Evolutionary conservation across 30 jellyfish, hydroid and myxozoan species (phyloP), one percentile per base, ranked within the genome.

Genomic region (Pseudorhiza aurosa): DNA sequence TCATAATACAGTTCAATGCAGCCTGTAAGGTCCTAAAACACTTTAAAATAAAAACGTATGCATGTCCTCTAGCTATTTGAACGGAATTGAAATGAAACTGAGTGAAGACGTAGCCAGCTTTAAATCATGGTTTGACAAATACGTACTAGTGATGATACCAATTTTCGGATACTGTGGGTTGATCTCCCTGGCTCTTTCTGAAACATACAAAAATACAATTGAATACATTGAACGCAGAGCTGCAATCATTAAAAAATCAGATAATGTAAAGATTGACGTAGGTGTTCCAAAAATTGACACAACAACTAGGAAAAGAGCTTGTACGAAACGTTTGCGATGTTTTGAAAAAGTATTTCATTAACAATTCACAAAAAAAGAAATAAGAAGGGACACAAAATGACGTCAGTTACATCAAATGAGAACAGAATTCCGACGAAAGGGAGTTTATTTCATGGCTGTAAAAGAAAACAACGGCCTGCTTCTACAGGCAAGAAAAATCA

Each of bases 1-100:
- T 58, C 31, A 36, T 49, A 60, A 77, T 77, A 45, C 81, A 77
- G 30, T 45, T 77, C 30, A 77, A 77, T 46, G 89, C 70, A 15
- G 89, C 89, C n/a, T 42, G 49, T 40, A 77, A 37, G 19, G 85
- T 53, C 30, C 85, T 42, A 64, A 32, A 49, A 2, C 33, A 65
- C 28, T 30, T 77, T 40, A 65, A 63, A 51, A 53, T 80, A 49
- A 64, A 64, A 26, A 80, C 77, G n/a, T 80, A 58, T 43, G 76
- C 53, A 43, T 35, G 64, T 30, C 92, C 24, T 32, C 46, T 68
- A 80, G 84, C 53, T 32, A 43, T 73, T 31, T 64, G 1, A 40
- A 80, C 22, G 69, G 29, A 30, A 46, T 65, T 42, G 92, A 80
- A 80, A 49, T 49, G 18, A 47, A 55, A 42, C 77, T 80, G n/a